Conservation (phyloP, 1,140 invertebrate genomes). For the Holcopasites calliopsidis region DNA sequence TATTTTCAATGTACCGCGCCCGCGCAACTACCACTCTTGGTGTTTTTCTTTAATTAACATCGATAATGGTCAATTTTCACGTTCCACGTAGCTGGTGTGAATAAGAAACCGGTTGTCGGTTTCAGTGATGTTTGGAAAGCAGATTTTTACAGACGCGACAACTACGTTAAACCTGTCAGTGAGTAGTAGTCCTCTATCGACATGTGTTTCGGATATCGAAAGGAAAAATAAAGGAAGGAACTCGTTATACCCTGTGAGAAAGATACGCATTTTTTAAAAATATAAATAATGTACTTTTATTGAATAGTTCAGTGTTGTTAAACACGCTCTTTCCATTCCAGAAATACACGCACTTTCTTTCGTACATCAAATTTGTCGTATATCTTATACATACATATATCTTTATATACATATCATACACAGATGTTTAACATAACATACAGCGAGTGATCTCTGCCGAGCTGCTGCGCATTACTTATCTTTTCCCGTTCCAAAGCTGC, state of each 20-base stretch:
- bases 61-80: not conserved
- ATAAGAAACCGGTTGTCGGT: not conserved
- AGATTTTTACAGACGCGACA: not conserved
- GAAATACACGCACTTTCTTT: slow-evolving; percentile 55
- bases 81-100: not conserved
- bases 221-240: not conserved
- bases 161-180: no score
- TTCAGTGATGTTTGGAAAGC: not conserved
- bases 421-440: slow-evolving; percentile 46
- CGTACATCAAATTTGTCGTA: slow-evolving; percentile 32
- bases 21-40: not conserved
- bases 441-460: not conserved
- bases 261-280: slow-evolving; percentile 60
- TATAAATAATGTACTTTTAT: slow-evolving; percentile 70
- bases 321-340: slow-evolving; percentile 45
- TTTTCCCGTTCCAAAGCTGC: not conserved
- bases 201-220: not conserved
- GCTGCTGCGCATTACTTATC: no score
- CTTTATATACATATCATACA: slow-evolving; percentile 70
- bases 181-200: not conserved
- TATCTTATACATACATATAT: slow-evolving; percentile 65
- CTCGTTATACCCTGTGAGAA: slow-evolving; percentile 10
- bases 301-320: slow-evolving; percentile 61
- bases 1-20: slow-evolving; percentile 33
- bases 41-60: not conserved